Evolutionary conservation across 2,888 invertebrate genomes (phyloP).

Genomic region (Drosophila demipolita): DNA sequence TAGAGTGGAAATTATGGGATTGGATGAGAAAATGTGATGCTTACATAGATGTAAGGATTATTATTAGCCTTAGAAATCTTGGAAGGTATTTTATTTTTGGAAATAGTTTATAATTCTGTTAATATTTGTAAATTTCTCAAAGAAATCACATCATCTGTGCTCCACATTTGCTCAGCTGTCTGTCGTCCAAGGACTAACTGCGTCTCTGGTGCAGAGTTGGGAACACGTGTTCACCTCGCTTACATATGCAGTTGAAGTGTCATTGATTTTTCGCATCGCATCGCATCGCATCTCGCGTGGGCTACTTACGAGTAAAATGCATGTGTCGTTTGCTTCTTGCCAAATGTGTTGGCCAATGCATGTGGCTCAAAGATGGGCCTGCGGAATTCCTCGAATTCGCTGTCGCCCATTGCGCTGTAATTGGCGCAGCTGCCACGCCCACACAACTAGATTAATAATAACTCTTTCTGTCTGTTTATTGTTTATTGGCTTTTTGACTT

Average conservation of each 20-base stretch:
- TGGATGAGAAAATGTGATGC: background rate
- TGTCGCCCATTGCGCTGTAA: constrained; percentile 91
- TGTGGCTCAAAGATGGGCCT: constrained; percentile 88
- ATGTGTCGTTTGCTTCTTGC: constrained; percentile 86
- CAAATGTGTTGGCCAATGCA: constrained; percentile 89
- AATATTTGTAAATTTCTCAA: background rate
- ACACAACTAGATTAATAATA: constrained; percentile 12
- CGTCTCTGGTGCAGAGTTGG: background rate
- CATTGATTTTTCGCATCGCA: constrained; percentile 27
- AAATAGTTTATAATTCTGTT: background rate
- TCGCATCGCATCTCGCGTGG: background rate
- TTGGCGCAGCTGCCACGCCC: constrained; percentile 59
- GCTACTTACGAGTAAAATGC: constrained; percentile 94
- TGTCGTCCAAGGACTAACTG: constrained; percentile 8
- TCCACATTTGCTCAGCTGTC: constrained; percentile 12
- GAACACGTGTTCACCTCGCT: constrained; percentile 22
- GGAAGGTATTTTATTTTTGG: too few relatives aligned
- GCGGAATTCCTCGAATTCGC: constrained; percentile 96
- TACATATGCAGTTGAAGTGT: background rate
- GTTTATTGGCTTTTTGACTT: constrained; percentile 7
- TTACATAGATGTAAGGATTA: background rate
- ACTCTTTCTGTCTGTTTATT: background rate
- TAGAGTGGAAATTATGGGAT: too few relatives aligned
- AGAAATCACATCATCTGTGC: background rate
- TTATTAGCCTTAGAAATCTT: background rate